Evolutionary conservation across 2,888 invertebrate species (phyloP).

Genomic region (Acanthosepion pharaonis): DNA sequence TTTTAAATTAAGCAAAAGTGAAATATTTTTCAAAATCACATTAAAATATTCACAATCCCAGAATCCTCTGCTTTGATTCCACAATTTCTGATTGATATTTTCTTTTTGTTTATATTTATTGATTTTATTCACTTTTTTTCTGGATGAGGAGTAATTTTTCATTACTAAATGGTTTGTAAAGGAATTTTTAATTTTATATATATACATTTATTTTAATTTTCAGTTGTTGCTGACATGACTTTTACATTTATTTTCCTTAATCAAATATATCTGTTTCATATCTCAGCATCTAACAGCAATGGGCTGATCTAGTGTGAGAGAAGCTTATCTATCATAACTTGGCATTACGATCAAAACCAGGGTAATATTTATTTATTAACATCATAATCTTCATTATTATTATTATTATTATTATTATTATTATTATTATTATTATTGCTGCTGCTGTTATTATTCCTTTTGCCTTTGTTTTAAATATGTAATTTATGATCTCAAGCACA

Average conservation of each 20-base stretch:
- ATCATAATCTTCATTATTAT: not conserved
- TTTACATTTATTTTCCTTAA: not conserved
- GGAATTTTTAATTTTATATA: not conserved
- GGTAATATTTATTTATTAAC: not conserved
- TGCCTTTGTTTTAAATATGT: too few species aligned
- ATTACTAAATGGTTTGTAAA: not conserved
- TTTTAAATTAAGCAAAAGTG: not conserved
- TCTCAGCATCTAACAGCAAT: not conserved
- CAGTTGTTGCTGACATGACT: not conserved
- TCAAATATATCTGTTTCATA: constrained; percentile 14
- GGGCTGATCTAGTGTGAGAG: not conserved
- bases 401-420: not conserved
- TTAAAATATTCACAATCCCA: not conserved
- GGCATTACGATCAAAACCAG: not conserved
- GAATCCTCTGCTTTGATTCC: not conserved
- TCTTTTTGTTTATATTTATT: not conserved
- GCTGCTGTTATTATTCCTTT: too few species aligned
- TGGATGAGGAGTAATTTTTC: not conserved
- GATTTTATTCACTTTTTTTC: not conserved
- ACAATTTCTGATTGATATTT: not conserved
- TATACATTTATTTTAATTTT: not conserved
- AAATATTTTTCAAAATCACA: not conserved
- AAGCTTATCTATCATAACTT: not conserved
- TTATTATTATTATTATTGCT: too few species aligned
- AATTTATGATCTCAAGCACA: too few species aligned